Conservation (phyloP, 2,797 vertebrate species). For the Silurus aristotelis region DNA sequence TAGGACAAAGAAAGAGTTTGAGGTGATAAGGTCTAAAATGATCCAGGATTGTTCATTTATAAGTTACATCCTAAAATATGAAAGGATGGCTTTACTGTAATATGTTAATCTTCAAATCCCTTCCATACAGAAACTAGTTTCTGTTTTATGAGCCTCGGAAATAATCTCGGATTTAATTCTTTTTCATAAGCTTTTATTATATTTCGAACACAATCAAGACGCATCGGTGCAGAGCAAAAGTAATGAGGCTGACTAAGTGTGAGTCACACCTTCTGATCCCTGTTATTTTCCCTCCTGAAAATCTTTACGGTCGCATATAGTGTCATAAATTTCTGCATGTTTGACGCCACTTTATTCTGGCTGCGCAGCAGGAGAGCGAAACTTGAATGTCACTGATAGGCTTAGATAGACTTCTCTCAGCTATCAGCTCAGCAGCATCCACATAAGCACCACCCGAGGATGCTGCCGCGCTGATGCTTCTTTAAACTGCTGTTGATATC, state of each 20-base stretch:
- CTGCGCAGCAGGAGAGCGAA: background rate
- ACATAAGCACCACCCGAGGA: constrained; percentile 8
- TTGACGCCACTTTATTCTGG: background rate
- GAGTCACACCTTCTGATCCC: background rate
- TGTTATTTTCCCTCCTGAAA: constrained; percentile 1
- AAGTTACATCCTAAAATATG: constrained; percentile 78
- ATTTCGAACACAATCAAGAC: background rate
- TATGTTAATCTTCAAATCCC: constrained; percentile 81
- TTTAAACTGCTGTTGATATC: constrained; percentile 52
- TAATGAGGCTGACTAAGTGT: background rate
- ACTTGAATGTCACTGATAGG: constrained; percentile 37
- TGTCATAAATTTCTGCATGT: background rate
- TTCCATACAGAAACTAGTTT: constrained; percentile 69
- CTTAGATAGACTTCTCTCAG: constrained; percentile 40
- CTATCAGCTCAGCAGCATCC: constrained; percentile 26
- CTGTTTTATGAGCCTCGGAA: constrained; percentile 73
- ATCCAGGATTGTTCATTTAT: constrained; percentile 75
- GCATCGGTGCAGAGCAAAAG: constrained; percentile 10
- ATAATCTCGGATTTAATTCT: constrained; percentile 71
- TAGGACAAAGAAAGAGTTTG: constrained; percentile 66
- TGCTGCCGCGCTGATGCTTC: constrained; percentile 23
- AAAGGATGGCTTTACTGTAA: constrained; percentile 71
- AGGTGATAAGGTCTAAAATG: constrained; percentile 74
- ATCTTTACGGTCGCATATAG: background rate
- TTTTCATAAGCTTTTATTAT: constrained; percentile 60